Conservation (phyloP, 2,113 vertebrate genomes). For the Cynocephalus volans region DNA sequence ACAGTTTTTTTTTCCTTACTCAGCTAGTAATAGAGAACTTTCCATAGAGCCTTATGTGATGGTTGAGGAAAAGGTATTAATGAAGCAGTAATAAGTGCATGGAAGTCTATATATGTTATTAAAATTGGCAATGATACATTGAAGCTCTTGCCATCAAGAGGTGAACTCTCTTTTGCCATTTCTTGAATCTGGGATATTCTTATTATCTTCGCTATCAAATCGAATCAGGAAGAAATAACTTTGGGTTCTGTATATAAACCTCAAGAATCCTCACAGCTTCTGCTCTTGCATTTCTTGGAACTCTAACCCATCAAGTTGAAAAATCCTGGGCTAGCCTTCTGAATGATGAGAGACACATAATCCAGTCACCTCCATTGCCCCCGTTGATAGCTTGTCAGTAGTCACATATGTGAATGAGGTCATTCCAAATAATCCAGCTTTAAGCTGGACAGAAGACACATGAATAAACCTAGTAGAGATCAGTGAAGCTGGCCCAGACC, state of each 20-base stretch:
- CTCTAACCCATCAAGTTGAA: not conserved
- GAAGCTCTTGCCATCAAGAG: not conserved
- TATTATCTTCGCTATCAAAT: not conserved
- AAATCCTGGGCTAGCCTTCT: not conserved
- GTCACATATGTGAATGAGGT: not conserved
- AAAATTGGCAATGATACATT: not conserved
- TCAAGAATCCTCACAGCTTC: not conserved
- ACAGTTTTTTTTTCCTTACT: not conserved
- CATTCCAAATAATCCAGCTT: not conserved
- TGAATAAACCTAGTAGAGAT: not conserved
- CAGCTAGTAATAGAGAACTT: not conserved
- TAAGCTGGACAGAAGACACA: not conserved
- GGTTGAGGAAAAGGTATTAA: not conserved
- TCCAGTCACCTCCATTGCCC: not conserved
- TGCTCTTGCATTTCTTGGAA: not conserved
- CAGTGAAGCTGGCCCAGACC: not conserved
- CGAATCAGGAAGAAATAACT: not conserved
- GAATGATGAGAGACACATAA: not conserved
- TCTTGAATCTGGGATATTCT: not conserved
- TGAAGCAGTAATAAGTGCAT: not conserved
- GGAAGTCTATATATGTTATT: not conserved
- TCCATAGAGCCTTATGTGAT: not conserved
- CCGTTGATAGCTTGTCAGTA: not conserved
- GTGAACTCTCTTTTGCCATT: not conserved
- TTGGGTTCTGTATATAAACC: not conserved